These are phyloP conservation scores for Ibidorhyncha struthersii DNA, from an alignment of 2,113 vertebrate species.

Conservation along the genomic window DNA sequence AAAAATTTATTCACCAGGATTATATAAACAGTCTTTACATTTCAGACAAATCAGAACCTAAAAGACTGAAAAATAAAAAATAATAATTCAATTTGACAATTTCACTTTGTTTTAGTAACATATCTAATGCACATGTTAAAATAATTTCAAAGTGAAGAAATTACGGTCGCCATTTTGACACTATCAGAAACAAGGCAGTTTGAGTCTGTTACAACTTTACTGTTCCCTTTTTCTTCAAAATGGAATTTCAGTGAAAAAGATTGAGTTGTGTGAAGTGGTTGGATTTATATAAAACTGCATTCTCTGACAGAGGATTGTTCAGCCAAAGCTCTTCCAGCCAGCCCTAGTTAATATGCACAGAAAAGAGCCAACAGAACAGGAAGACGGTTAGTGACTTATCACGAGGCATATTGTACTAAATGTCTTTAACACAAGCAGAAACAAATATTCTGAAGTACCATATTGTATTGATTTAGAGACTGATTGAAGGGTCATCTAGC, in stretches of 20 bases:
- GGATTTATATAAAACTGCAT: not conserved
- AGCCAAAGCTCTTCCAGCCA: not conserved
- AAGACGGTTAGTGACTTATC: not conserved
- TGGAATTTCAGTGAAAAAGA: not conserved
- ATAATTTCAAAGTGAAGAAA: not conserved
- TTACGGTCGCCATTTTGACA: not conserved
- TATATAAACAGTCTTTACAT: not conserved
- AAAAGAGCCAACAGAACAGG: not conserved
- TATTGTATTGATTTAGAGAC: not conserved
- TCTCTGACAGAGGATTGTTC: not conserved
- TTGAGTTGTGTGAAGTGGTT: not conserved
- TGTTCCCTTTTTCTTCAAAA: not conserved
- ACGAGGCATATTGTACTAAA: not conserved
- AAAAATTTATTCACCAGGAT: not conserved
- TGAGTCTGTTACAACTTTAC: not conserved
- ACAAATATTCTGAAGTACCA: not conserved
- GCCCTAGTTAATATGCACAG: not conserved
- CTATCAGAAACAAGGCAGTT: not conserved
- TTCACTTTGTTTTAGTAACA: not conserved
- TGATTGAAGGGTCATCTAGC: not conserved
- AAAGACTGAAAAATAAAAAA: not conserved
- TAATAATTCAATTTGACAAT: not conserved
- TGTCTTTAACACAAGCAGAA: constrained; percentile 22
- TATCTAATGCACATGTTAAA: not conserved
- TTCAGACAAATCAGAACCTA: not conserved